phyloP scores from a whole-genome alignment of 2,888 invertebrate genomes.

The Idaea dimidiata region DNA sequence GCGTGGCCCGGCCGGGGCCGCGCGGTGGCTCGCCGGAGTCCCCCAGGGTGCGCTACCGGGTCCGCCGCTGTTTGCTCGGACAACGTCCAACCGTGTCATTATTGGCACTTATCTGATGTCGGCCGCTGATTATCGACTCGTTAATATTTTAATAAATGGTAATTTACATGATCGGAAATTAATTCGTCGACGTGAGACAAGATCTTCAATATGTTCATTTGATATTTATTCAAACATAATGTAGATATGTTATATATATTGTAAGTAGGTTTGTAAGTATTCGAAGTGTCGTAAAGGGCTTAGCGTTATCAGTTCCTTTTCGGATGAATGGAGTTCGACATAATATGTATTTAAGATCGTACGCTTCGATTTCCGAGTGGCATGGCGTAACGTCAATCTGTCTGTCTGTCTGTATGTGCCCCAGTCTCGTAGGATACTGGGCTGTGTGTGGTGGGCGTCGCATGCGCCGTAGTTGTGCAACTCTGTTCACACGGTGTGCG shows the following conservation, averaged over 20 bases:
- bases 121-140: slow-evolving; percentile 24
- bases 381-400: too few relatives aligned
- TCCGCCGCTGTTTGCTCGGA: slow-evolving; percentile 37
- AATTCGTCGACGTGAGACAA: slow-evolving; percentile 1
- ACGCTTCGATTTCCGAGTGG: too few relatives aligned
- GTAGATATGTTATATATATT: too few relatives aligned
- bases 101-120: slow-evolving; percentile 36
- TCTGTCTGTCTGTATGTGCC: too few relatives aligned
- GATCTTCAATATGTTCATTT: slow-evolving; percentile 7
- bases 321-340: too few relatives aligned
- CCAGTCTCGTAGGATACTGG: slow-evolving; percentile 40
- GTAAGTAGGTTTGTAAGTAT: too few relatives aligned
- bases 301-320: slow-evolving; percentile 11
- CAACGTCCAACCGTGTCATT: slow-evolving; percentile 38
- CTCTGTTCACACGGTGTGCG: slow-evolving; percentile 41
- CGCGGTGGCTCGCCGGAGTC: slow-evolving; percentile 24
- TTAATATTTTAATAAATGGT: slow-evolving; percentile 9
- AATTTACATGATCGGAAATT: slow-evolving; percentile 16
- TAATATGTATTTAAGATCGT: too few relatives aligned
- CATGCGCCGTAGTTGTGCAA: slow-evolving; percentile 27
- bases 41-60: slow-evolving; percentile 62
- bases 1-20: slow-evolving; percentile 24
- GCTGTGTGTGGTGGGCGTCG: slow-evolving; percentile 39
- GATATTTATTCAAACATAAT: neutral
- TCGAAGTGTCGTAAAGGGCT: neutral